phyloP scores from a whole-genome alignment of 2,113 vertebrate genomes.

The Neomonachus schauinslandi region DNA sequence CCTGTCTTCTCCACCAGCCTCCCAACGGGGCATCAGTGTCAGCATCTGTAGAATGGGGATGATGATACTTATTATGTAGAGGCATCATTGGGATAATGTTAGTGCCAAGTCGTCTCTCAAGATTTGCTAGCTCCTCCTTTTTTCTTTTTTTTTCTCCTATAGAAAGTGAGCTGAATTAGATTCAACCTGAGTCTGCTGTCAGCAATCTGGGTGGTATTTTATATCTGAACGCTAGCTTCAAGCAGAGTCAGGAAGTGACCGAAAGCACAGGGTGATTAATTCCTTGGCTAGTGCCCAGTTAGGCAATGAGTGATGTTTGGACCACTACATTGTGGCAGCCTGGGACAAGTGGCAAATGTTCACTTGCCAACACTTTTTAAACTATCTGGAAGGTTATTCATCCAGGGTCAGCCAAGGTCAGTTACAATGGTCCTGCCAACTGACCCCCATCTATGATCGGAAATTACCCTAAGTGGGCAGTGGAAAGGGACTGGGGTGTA shows the following conservation, averaged over 20 bases:
- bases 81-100: rapidly evolving
- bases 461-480: rapidly evolving
- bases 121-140: background rate
- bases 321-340: background rate
- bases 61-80: rapidly evolving
- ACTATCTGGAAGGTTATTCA: background rate
- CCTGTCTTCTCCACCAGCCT: rapidly evolving
- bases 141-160: background rate
- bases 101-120: rapidly evolving
- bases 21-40: background rate
- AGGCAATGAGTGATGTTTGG: background rate
- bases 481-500: rapidly evolving
- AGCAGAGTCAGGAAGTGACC: rapidly evolving
- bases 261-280: rapidly evolving
- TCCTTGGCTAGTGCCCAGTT: background rate
- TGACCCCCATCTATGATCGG: background rate
- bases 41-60: rapidly evolving
- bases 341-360: background rate
- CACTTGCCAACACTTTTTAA: background rate
- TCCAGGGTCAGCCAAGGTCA: background rate
- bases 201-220: rapidly evolving
- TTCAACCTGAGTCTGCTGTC: no score
- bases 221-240: rapidly evolving
- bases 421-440: background rate
- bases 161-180: background rate